A percentile compares a stretch with the other conserved stretches of the same genome.
Evolutionary conservation across 2,797 vertebrate genomes (phyloP).

Genomic region (Sciurus vulgaris): DNA sequence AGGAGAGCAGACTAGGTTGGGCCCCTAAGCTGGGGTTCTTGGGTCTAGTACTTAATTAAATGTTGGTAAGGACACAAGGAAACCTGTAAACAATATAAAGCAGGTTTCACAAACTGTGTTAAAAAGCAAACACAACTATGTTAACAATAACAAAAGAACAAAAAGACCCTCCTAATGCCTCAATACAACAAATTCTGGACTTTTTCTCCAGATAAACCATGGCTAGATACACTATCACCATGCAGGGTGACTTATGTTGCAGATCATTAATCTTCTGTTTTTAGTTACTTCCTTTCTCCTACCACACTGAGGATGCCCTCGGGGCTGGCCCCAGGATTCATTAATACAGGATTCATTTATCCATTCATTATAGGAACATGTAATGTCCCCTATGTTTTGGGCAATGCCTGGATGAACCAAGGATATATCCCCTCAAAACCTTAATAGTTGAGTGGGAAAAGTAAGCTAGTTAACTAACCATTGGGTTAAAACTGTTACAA

Average conservation of each 20-base stretch:
- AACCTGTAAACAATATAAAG: constrained; percentile 41
- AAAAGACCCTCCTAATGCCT: neutral
- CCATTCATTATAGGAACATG: neutral
- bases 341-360: neutral
- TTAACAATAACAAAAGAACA: neutral
- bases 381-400: neutral
- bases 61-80: neutral
- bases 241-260: neutral
- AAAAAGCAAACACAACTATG: neutral
- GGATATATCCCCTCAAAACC: neutral
- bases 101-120: constrained; percentile 26
- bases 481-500: neutral
- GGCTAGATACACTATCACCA: neutral
- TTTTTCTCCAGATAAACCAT: neutral
- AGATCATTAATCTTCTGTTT: neutral
- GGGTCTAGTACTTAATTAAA: constrained; percentile 45
- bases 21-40: constrained; percentile 27
- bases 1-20: constrained; percentile 37
- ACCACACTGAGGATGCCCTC: neutral
- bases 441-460: neutral
- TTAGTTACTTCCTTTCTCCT: constrained; percentile 11
- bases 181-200: constrained; percentile 12
- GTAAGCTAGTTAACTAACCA: neutral
- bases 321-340: neutral
- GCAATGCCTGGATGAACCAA: neutral